Evolutionary conservation across 1,140 invertebrate genomes (phyloP), one percentile per base, ranked within the genome.

Genomic region (Leptinotarsa undecemlineata): DNA sequence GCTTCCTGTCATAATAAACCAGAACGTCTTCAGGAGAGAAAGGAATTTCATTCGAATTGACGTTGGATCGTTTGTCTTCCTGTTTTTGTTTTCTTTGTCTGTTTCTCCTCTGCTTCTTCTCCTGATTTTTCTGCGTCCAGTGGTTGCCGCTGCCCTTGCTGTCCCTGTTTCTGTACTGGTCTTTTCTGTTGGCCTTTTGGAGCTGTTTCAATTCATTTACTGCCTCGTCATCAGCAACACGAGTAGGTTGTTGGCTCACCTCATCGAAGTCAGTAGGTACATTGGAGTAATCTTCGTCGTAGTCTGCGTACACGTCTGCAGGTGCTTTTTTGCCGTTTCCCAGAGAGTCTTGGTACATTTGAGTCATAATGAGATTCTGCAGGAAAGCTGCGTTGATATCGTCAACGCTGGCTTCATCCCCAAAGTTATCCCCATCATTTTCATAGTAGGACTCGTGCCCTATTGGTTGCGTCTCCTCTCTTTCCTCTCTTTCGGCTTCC

Each of bases 361-460:
- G 88, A 4, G 88, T 86, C 68, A 90, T 84, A 64, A 90, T 89
- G 23, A 90, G 83, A 79, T 90, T 90, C 73, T 90, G 88, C 42
- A 91, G 83, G 82, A 90, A 91, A 62, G 88, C 88, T 23, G 88
- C 88, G 77, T 88, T 90, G 48, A 88, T 88, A 79, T 89, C 88
- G 79, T 89, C 88, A 26, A 88, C 82, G 64, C 87, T 86, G 21
- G 74, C 77, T 42, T 83, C 83, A 72, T 82, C 81, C 1, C 78
- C 72, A 47, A 75, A 77, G 33, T 82, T 78, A 48, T 80, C 80
- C 13, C 75, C 73, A 20, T 89, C 87, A 63, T 86, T 87, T 78
- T 90, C 88, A 76, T 88, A 90, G 85, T 88, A 89, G 4, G 88
- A 89, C 78, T 90, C 90, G 77, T 90, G 89, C 23, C 89, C 89